phyloP scores from a whole-genome alignment of 2,113 vertebrate genomes.

The Ramphastos sulfuratus region DNA sequence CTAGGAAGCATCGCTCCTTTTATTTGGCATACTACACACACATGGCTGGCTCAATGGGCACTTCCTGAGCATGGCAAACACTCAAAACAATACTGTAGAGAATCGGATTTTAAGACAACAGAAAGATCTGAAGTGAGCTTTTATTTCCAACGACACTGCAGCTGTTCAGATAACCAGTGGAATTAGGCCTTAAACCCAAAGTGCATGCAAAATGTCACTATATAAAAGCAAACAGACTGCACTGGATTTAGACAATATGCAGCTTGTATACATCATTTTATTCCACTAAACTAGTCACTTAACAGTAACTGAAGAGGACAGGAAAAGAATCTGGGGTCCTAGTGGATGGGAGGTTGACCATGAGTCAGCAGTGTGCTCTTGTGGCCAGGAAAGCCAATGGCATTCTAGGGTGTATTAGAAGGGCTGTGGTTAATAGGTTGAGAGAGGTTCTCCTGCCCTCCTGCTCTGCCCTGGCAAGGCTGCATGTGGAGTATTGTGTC shows the following conservation, averaged over 20 bases:
- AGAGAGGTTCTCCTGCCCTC: no score
- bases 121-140: neutral
- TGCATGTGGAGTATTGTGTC: no score
- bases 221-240: neutral
- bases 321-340: no score
- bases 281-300: neutral
- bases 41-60: fast-evolving
- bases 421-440: no score
- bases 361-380: no score
- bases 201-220: neutral
- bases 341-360: no score
- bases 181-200: neutral
- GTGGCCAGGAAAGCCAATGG: no score
- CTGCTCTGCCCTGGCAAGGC: no score
- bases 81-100: neutral
- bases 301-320: no score
- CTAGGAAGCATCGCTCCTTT: neutral
- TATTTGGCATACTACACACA: fast-evolving
- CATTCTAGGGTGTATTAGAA: no score
- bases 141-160: neutral
- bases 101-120: neutral
- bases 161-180: neutral
- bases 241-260: neutral
- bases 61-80: neutral
- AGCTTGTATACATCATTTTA: neutral